These are phyloP conservation scores for Trachymyrmex septentrionalis DNA, from an alignment of 1,140 invertebrate species.

Conservation along the genomic window DNA sequence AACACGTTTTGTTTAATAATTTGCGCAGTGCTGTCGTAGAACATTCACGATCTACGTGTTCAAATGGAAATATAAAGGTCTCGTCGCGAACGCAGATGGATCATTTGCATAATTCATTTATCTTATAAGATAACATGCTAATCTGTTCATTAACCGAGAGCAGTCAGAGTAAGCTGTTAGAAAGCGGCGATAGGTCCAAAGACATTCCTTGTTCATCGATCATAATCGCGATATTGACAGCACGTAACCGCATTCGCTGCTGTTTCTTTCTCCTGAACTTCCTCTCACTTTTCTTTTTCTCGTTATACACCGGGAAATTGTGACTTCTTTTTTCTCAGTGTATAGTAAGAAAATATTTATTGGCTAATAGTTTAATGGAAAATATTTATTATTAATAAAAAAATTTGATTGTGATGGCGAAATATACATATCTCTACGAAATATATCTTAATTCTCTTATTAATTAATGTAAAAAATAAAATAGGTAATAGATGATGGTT, in stretches of 20 bases:
- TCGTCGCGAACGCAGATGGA: not conserved
- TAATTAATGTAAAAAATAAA: too few relatives aligned
- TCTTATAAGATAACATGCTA: slow-evolving; percentile 32
- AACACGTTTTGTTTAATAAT: too few relatives aligned
- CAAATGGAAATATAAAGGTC: not conserved
- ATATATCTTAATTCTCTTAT: too few relatives aligned
- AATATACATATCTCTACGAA: too few relatives aligned
- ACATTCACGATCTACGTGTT: not conserved
- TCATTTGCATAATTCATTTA: slow-evolving; percentile 54
- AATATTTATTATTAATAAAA: too few relatives aligned
- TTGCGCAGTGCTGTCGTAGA: not conserved
- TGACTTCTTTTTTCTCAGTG: too few relatives aligned
- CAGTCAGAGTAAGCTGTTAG: slow-evolving; percentile 37
- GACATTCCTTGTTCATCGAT: slow-evolving; percentile 49
- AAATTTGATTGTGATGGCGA: too few relatives aligned
- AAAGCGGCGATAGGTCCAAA: slow-evolving; percentile 40
- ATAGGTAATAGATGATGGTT: too few relatives aligned
- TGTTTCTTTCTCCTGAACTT: slow-evolving; percentile 1
- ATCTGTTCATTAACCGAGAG: slow-evolving; percentile 47
- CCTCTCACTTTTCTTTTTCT: not conserved
- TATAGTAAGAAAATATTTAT: too few relatives aligned
- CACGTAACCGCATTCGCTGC: not conserved
- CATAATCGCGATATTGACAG: slow-evolving; percentile 40
- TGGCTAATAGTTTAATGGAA: too few relatives aligned
- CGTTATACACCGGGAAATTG: too few relatives aligned